These are phyloP conservation scores for Distichodus sexfasciatus DNA, from an alignment of 2,797 vertebrate species.

Conservation along the genomic window DNA sequence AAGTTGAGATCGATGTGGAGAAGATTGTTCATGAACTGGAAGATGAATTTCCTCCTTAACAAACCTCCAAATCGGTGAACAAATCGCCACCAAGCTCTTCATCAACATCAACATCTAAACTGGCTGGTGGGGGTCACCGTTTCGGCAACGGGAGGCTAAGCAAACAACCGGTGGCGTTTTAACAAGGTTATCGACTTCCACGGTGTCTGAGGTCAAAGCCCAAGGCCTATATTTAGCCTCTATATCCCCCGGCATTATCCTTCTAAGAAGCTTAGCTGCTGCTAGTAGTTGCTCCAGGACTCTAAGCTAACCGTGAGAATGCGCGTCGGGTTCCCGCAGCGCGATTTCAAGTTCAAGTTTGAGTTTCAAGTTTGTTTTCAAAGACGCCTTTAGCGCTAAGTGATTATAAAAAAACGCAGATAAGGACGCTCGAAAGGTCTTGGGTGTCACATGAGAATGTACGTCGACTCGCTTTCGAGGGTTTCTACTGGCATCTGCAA, in stretches of 20 bases:
- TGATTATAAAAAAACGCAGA: background rate
- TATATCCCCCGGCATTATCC: constrained; percentile 37
- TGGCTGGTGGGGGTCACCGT: background rate
- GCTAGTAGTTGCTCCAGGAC: constrained; percentile 23
- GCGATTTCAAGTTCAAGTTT: constrained; percentile 11
- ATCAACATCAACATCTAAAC: too few relatives aligned
- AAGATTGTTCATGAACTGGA: too few relatives aligned
- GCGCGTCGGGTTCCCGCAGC: background rate
- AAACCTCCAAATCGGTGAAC: background rate
- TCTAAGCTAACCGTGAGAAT: background rate
- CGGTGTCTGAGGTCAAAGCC: constrained; percentile 12
- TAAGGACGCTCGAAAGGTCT: background rate
- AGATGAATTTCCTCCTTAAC: too few relatives aligned
- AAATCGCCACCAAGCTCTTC: too few relatives aligned
- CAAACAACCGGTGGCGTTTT: constrained; percentile 18
- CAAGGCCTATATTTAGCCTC: constrained; percentile 35
- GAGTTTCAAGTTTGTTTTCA: constrained; percentile 23
- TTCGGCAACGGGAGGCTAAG: background rate
- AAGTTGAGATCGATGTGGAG: too few relatives aligned
- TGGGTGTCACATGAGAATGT: background rate
- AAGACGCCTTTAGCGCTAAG: background rate
- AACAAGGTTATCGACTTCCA: constrained; percentile 41
- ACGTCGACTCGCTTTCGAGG: background rate
- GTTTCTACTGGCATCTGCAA: background rate
- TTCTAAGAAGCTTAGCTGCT: constrained; percentile 31